phyloP scores from a whole-genome alignment of 2,797 vertebrate genomes.

The Pseudochirops corinnae region DNA sequence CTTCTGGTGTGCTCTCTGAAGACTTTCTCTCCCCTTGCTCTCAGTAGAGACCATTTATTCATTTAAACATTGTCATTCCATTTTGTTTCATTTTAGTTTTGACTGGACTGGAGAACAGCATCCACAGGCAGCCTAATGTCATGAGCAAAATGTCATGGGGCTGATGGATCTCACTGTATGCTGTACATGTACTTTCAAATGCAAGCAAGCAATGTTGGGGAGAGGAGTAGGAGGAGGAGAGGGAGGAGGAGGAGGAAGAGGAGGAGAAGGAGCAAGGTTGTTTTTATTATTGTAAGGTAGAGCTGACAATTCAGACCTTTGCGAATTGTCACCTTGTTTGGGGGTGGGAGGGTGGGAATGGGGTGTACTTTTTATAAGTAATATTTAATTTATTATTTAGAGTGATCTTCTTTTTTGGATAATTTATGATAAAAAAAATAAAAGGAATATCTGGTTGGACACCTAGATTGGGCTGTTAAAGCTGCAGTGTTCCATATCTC shows the following conservation, averaged over 20 bases:
- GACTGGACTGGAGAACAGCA: constrained; percentile 66
- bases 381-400: constrained; percentile 96
- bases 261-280: constrained; percentile 68
- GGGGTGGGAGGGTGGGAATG: constrained; percentile 76
- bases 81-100: not conserved
- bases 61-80: constrained; percentile 1
- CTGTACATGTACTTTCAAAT: constrained; percentile 74
- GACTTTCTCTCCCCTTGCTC: constrained; percentile 57
- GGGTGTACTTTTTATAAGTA: constrained; percentile 91
- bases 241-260: constrained; percentile 63
- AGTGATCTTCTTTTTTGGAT: constrained; percentile 89
- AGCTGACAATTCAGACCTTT: constrained; percentile 83
- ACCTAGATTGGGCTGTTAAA: constrained; percentile 87
- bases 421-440: constrained; percentile 88
- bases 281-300: constrained; percentile 91
- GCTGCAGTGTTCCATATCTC: constrained; percentile 80
- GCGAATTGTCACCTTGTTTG: constrained; percentile 79
- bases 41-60: constrained; percentile 56
- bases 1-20: constrained; percentile 64
- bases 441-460: constrained; percentile 85
- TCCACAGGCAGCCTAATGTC: constrained; percentile 26
- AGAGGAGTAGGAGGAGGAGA: constrained; percentile 61
- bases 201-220: constrained; percentile 72
- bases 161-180: constrained; percentile 75
- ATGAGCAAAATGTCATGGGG: constrained; percentile 51